Base-by-base conservation (phyloP, 2,797 vertebrate species). In the Rhynchotus rufescens region DNA sequence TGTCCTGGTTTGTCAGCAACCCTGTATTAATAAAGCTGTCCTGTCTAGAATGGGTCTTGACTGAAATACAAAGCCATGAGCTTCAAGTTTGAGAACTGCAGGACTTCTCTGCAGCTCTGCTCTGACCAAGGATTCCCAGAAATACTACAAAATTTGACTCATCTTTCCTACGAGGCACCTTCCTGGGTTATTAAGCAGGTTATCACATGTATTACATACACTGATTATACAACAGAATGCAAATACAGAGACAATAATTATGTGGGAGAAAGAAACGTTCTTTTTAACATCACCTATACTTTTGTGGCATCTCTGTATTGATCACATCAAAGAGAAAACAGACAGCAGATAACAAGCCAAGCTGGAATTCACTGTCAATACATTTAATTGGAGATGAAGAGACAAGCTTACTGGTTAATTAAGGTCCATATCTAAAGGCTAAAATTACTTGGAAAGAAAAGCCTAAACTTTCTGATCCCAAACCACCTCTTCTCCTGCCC, bases 361-460 rank as follows among this genome's bases (percentile, higher is more conserved):
- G 65, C 30, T 82, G 84, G 86, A 93, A 84, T 3, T n/a, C 34
- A 23, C 69, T 0, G 0, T 76, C 76, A 66, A 40, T 86, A 40
- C 1, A 1, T 75, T 86, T 83, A 80, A n/a, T 2, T 87, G 54
- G 79, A 83, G 86, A 68, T 30, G 54, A 90, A 91, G 92, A 82
- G 34, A 45, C 49, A 56, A 34, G 42, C 80, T 92, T 78, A 22
- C 86, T 36, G 40, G 64, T 95, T 96, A 92, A 91, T 92, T 93
- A 93, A 93, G 51, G 82, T 22, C 79, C 49, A 26, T 86, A 90
- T 89, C 81, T 83, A 91, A 91, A 36, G 32, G 84, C 56, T 95
- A 89, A 92, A 96, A 80, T 95, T 91, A 92, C 93, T 91, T 1
- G 2, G 47, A 66, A 84, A 91, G 45, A 52, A 91, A 88, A 88